Evolutionary conservation across 2,113 vertebrate genomes (phyloP), one percentile per base, ranked within the genome.

Genomic region (Gila orcuttii): DNA sequence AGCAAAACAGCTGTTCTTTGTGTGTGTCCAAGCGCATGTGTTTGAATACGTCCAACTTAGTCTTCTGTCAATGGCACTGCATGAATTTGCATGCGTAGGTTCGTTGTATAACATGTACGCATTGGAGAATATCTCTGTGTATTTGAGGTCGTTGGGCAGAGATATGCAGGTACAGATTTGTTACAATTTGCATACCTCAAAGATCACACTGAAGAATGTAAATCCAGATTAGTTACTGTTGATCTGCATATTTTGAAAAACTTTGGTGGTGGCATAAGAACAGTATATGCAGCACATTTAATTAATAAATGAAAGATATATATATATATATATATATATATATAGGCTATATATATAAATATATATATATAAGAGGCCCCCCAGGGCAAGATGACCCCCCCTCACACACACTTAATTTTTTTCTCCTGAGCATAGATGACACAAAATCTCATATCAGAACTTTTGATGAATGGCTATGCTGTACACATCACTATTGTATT

Each of bases 1-100:
- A 87, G 52, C 71, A 66, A 73, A 79, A 91, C 93, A 92, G 90
- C 88, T 88, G 89, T 66, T 45, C 45, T 52, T 39, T 91, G 90
- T 91, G 88, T 87, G 87, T 73, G 80, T 88, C 77, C 42, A 88
- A 84, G 83, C 2, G 1, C 84, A 55, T 47, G 85, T 71, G 28
- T 81, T 74, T 42, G 28, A 76, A 83, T 57, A 82, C 21, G n/a
- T 79, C n/a, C 57, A 66, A 28, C 42, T 79, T 45, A 15, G 13
- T 17, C 12, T 60, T 64, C 59, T 13, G 28, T 31, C 9, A 47
- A 23, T 69, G 15, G 39, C n/a, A 64, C 15, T 57, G 52, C 19
- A 2, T 6, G 15, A 5, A 76, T 82, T 82, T 82, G 42, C 25
- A 82, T 68, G 79, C 0, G 4, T 21, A 45, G 8, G 6, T 33